Conservation (phyloP, 2,113 vertebrate species). For the Callaeas wilsoni region DNA sequence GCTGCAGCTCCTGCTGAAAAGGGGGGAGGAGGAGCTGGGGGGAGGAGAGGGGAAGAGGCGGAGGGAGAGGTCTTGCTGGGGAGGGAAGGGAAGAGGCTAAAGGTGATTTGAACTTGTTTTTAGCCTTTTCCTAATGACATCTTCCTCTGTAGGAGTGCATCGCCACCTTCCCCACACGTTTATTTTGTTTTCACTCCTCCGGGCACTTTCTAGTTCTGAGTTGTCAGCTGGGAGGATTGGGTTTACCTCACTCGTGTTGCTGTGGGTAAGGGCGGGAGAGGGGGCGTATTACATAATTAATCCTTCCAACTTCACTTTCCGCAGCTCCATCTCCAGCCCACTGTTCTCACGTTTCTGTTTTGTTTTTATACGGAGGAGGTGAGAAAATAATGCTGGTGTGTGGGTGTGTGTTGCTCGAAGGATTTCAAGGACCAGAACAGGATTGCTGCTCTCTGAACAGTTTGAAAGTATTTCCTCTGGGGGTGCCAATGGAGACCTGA, state of each 20-base stretch:
- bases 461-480: background rate
- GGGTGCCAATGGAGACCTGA: background rate
- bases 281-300: conserved; percentile 47
- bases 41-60: background rate
- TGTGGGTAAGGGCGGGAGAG: conserved; percentile 26
- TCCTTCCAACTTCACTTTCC: conserved; percentile 31
- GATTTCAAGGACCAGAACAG: conserved; percentile 17
- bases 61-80: background rate
- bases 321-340: conserved; percentile 14
- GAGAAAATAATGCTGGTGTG: conserved; percentile 35
- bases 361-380: conserved; percentile 27
- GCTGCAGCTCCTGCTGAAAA: background rate
- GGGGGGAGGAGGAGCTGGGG: background rate
- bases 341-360: conserved; percentile 42
- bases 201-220: background rate
- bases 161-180: background rate
- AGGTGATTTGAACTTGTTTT: conserved; percentile 8
- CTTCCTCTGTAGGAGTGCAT: background rate
- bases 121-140: background rate
- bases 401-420: background rate
- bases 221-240: background rate
- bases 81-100: background rate
- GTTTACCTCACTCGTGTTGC: conserved; percentile 15
- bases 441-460: background rate
- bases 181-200: background rate